These are phyloP conservation scores for Stenolophus ochropezus DNA, from an alignment of 2,888 invertebrate genomes.

Conservation along the genomic window DNA sequence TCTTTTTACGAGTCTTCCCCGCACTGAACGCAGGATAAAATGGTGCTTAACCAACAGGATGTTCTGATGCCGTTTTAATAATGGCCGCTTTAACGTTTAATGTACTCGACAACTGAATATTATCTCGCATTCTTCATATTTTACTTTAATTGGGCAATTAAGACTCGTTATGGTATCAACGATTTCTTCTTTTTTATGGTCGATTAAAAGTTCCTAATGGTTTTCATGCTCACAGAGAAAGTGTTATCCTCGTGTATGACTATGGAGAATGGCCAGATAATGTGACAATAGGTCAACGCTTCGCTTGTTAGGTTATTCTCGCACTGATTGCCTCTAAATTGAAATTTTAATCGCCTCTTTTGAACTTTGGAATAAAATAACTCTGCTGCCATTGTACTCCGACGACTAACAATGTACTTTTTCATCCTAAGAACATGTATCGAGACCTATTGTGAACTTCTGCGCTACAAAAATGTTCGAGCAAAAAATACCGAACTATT, in stretches of 20 bases:
- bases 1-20: conserved; percentile 37
- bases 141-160: conserved; percentile 56
- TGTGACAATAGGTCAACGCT: not conserved
- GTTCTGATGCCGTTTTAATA: conserved; percentile 50
- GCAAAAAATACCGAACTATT: too few relatives aligned
- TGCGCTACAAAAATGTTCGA: too few relatives aligned
- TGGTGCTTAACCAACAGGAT: conserved; percentile 47
- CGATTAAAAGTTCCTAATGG: conserved; percentile 44
- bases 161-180: conserved; percentile 54
- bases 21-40: conserved; percentile 33
- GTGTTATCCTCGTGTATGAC: conserved; percentile 21
- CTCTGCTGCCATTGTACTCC: not conserved
- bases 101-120: conserved; percentile 51
- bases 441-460: not conserved
- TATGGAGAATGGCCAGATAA: conserved; percentile 10
- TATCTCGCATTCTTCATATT: conserved; percentile 54
- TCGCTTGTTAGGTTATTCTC: not conserved
- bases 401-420: not conserved
- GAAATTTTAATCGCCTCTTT: not conserved
- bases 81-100: conserved; percentile 48
- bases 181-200: conserved; percentile 53
- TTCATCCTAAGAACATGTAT: too few relatives aligned
- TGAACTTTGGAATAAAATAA: not conserved
- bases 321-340: not conserved
- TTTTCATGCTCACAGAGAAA: conserved; percentile 31